Evolutionary conservation across 2,888 invertebrate genomes (phyloP), one percentile per base, ranked within the genome.

Genomic region (Drosophila suboccidentalis): DNA sequence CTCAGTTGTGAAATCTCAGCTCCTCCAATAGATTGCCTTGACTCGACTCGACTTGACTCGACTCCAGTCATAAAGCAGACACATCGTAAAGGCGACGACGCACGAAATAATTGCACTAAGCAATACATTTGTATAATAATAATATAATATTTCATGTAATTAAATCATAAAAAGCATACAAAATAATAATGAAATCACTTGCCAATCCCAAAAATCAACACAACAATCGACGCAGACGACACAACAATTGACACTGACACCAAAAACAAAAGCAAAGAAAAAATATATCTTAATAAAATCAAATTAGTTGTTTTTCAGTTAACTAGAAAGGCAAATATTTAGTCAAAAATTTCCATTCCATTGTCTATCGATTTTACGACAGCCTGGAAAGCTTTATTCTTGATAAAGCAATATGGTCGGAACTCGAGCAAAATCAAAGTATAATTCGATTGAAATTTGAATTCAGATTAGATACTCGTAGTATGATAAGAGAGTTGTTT

Each of bases 171-270:
- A 89, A 46, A 15, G 15, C 36, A 51, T 32, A 47, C 44, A 41
- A 66, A 71, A 68, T 36, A 68, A 73, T 71, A 75, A 75, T 76
- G 61, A 70, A 84, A 79, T 79, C 80, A 64, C 44, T 75, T 68
- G 85, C 85, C 86, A 74, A 90, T 64, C 86, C 90, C 88, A 78
- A 75, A 85, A 82, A 58, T 67, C 71, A 75, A 80, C 70, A 75
- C 51, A 64, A 74, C 54, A 36, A 67, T 53, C 59, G 43, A 67
- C 61, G 65, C 68, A 75, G 80, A 69, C 87, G 66, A 53, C 67
- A 60, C 68, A 70, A 57, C 70, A 68, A 71, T 70, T 89, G 89
- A 80, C 90, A 87, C 69, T 90, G 90, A 89, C 84, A 89, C 73
- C 54, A 71, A 80, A 86, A 82, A 66, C 51, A 62, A 43, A 15